Base-by-base conservation (phyloP, 2,113 vertebrate species). In the Pao palembangensis region DNA sequence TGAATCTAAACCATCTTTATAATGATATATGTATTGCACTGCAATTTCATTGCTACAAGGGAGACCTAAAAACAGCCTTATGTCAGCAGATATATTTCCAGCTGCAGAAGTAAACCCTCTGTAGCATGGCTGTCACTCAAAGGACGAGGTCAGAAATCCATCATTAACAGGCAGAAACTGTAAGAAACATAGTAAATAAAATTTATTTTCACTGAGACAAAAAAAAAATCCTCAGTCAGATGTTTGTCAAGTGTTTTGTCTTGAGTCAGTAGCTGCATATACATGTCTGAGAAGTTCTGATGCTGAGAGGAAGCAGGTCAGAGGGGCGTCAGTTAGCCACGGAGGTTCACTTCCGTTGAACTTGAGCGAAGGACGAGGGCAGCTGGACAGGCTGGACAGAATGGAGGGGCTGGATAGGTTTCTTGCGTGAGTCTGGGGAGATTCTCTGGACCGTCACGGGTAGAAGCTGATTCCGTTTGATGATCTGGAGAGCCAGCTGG, bases 401-500 rank as follows among this genome's bases (percentile, higher is more conserved):
- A 80, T 92, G 94, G 91, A 73, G 93, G 79, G 75, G 49, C 75
- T 0, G 84, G 41, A 89, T 81, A 2, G 85, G 62, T 75, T 98
- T 99, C 89, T 95, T 98, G 61, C 93, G 83, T 54, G 93, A 82
- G 55, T 98, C 96, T 4, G 88, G 89, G 14, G 91, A 89, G 0
- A 93, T 90, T 64, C 92, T 89, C 1, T 92, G 91, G 72, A 93
- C 93, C 54, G 91, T 72, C 0, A 92, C 81, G 3, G 97, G 96
- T 43, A 98, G 91, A 51, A 99, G 93, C 87, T 99, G 97, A 81
- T 98, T 99, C 76, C 97, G 89, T 87, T 98, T 98, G 91, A 99
- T 98, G 89, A 99, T 99, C 91, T 99, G 97, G 75, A 98, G 84
- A n/a, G 97, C 97, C 84, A 98, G 90, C 83, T 96, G 95, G 0